These are phyloP conservation scores for Apamea monoglypha DNA, from an alignment of 2,888 invertebrate species.

Conservation along the genomic window DNA sequence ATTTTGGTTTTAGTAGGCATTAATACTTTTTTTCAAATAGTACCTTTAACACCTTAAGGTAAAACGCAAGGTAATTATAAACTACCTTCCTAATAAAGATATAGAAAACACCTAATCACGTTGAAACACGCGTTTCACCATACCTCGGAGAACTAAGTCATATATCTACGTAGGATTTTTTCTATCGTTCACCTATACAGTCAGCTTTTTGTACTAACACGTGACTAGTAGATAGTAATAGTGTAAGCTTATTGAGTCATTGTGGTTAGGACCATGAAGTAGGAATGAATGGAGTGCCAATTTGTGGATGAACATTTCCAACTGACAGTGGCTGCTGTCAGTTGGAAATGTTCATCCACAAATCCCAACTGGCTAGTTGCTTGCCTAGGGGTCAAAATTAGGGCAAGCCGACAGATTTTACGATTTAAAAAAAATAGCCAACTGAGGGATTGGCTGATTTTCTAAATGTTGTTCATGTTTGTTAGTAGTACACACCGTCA, in stretches of 20 bases:
- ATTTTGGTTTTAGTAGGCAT: neutral
- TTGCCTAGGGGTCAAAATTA: too few species aligned
- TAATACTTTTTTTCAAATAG: too few species aligned
- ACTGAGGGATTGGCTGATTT: too few species aligned
- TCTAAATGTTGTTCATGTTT: too few species aligned
- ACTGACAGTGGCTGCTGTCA: too few species aligned
- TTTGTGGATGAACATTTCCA: neutral
- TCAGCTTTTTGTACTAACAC: constrained; percentile 1
- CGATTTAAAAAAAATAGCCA: too few species aligned
- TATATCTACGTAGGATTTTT: neutral
- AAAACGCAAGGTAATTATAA: neutral
- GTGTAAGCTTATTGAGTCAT: constrained; percentile 7
- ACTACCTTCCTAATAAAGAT: neutral
- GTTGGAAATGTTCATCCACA: too few species aligned
- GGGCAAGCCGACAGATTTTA: too few species aligned
- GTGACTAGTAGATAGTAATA: neutral
- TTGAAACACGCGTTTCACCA: constrained; percentile 1
- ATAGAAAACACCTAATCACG: constrained; percentile 2
- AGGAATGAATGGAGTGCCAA: neutral
- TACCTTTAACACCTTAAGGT: too few species aligned
- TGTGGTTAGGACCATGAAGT: neutral
- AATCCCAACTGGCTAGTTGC: too few species aligned
- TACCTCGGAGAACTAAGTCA: neutral
- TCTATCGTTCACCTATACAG: neutral
- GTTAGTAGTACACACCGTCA: too few species aligned